A percentile compares a stretch with the other conserved stretches of the same genome.
phyloP scores from a whole-genome alignment of 2,888 invertebrate genomes.

The Platycheirus albimanus region DNA sequence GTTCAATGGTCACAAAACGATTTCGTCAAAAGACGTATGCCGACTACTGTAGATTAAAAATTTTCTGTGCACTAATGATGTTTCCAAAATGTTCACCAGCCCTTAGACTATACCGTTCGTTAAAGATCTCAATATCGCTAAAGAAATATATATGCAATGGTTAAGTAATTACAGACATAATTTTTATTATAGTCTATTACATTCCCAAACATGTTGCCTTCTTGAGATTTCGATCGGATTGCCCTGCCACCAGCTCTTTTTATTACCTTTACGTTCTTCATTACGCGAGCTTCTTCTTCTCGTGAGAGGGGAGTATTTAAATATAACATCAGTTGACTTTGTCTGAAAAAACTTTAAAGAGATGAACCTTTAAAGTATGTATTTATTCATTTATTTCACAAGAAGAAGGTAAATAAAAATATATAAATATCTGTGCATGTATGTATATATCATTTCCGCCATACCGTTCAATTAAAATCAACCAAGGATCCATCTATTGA shows the following conservation, averaged over 20 bases:
- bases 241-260: slow-evolving; percentile 11
- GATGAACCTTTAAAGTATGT: slow-evolving; percentile 76
- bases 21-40: no score
- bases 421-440: slow-evolving; percentile 61
- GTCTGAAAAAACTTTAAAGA: slow-evolving; percentile 53
- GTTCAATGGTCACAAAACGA: no score
- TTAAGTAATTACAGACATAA: no score
- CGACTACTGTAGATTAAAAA: no score
- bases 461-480: no score
- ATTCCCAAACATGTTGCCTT: slow-evolving; percentile 67
- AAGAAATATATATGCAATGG: no score
- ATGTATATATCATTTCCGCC: slow-evolving; percentile 62
- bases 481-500: slow-evolving; percentile 65
- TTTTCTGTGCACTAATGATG: no score
- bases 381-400: slow-evolving; percentile 77
- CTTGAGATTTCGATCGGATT: slow-evolving; percentile 60
- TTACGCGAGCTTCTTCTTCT: slow-evolving; percentile 32
- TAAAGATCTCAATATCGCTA: no score
- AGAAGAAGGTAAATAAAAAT: slow-evolving; percentile 76
- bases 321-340: slow-evolving; percentile 66
- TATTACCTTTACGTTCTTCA: slow-evolving; percentile 60
- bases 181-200: no score
- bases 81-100: no score
- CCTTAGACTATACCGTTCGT: no score
- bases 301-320: slow-evolving; percentile 65